Base-by-base conservation (phyloP, 2,797 vertebrate genomes). In the Xenopus petersii region DNA sequence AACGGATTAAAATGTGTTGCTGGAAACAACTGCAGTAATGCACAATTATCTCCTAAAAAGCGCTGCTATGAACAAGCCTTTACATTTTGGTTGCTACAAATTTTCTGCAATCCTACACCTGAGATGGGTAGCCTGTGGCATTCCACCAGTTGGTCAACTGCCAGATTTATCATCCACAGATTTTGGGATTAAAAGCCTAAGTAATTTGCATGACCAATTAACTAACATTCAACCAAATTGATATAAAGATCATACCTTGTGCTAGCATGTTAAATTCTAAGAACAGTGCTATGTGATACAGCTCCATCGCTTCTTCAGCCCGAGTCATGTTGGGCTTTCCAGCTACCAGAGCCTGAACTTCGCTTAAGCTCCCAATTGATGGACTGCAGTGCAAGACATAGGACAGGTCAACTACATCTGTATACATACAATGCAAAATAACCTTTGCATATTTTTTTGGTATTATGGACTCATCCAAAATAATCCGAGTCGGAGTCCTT, bases 361-460 rank as follows among this genome's bases (percentile, higher is more conserved):
- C 98, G 60, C 97, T 95, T 48, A 99, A 93, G 87, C 97, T 98
- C 74, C 97, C 95, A 21, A 94, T 92, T 0, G 98, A 96, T 47
- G 96, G 95, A 82, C 95, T 99, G 24, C 94, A 93, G 73, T 94
- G 93, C 84, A 98, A 91, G 87, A 98, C 95, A 77, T 93, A 86
- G 0, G 95, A 95, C 26, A 99, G 93, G 83, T 99, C 97, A 80
- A 99, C 97, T 36, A 85, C 84, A 71, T 99, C 97, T 0, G 97
- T 98, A 86, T 99, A 99, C 97, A 99, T 99, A 89, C 98, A 99
- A 91, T 97, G 95, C 84, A 99, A 92, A 87, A 99, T 96, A 64
- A 98, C 98, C 82, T 95, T 95, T 80, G 97, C 96, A 0, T 98
- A 99, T 88, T 98, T 98, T 88, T 95, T 94, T 80, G 97, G 98